phyloP scores from a whole-genome alignment of 2,113 vertebrate genomes.

The Amazona vittata region DNA sequence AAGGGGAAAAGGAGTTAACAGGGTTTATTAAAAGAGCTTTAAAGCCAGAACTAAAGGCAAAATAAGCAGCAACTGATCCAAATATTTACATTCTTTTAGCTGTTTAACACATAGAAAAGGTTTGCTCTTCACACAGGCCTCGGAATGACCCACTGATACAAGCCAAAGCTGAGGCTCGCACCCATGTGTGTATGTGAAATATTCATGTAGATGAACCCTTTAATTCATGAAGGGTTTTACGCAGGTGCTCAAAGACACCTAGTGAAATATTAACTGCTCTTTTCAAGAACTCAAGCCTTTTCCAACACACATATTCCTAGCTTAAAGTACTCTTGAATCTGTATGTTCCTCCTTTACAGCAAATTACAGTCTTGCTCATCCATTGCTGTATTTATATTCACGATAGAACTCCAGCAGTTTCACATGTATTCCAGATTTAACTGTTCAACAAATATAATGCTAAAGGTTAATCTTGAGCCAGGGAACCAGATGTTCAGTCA shows the following conservation, averaged over 20 bases:
- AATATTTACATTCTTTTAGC: not conserved
- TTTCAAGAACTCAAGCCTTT: not conserved
- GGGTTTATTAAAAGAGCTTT: not conserved
- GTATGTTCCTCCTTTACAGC: not conserved
- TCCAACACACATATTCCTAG: not conserved
- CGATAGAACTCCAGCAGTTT: not conserved
- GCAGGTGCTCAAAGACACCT: not conserved
- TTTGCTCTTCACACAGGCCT: not conserved
- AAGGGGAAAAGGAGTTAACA: not conserved
- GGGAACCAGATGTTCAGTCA: constrained; percentile 45
- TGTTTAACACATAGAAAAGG: not conserved
- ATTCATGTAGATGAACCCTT: not conserved
- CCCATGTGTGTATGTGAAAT: not conserved
- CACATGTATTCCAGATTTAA: not conserved
- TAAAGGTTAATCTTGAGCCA: constrained; percentile 43
- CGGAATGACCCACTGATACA: not conserved
- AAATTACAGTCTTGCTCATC: not conserved
- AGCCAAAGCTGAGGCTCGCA: not conserved
- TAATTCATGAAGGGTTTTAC: not conserved
- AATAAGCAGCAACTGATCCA: not conserved
- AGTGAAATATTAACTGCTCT: not conserved
- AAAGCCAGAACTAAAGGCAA: not conserved
- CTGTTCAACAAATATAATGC: not conserved
- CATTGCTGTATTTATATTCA: not conserved
- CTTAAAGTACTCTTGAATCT: not conserved